Conservation (phyloP, 2,113 vertebrate species). For the Lepidothrix coronata region DNA sequence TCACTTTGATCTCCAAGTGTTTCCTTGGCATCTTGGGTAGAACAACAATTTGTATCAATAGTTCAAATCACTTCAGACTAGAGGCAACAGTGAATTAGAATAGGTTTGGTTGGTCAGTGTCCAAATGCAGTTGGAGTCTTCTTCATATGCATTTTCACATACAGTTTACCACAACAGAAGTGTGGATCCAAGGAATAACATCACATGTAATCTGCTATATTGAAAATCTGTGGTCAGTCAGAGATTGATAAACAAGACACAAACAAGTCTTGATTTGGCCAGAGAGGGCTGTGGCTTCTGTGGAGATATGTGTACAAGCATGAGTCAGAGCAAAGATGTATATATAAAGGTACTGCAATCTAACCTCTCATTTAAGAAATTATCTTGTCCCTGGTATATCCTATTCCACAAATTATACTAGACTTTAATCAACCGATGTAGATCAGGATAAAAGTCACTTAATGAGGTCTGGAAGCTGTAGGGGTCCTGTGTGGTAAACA, state of each 20-base stretch:
- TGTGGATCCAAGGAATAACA: neutral
- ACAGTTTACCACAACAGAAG: neutral
- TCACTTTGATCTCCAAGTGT: neutral
- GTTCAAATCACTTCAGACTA: neutral
- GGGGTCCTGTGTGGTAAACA: neutral
- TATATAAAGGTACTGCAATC: neutral
- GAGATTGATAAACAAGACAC: neutral
- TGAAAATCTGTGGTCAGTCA: neutral
- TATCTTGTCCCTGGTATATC: neutral
- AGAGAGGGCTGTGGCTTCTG: neutral
- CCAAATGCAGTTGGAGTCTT: neutral
- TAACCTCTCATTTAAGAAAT: neutral
- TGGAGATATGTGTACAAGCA: neutral
- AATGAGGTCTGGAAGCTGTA: neutral
- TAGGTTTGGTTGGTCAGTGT: neutral
- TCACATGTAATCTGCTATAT: neutral
- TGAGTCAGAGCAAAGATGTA: constrained; percentile 6
- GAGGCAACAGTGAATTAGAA: neutral
- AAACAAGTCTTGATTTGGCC: neutral
- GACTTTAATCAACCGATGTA: neutral
- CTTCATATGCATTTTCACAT: neutral
- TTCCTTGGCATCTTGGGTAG: neutral
- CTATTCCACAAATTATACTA: neutral
- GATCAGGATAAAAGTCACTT: neutral
- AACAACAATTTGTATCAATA: neutral